A percentile compares a stretch with the other conserved stretches of the same genome.
Evolutionary conservation across 2,888 invertebrate species (phyloP).

Genomic region (Amblyjoppa fuscipennis): DNA sequence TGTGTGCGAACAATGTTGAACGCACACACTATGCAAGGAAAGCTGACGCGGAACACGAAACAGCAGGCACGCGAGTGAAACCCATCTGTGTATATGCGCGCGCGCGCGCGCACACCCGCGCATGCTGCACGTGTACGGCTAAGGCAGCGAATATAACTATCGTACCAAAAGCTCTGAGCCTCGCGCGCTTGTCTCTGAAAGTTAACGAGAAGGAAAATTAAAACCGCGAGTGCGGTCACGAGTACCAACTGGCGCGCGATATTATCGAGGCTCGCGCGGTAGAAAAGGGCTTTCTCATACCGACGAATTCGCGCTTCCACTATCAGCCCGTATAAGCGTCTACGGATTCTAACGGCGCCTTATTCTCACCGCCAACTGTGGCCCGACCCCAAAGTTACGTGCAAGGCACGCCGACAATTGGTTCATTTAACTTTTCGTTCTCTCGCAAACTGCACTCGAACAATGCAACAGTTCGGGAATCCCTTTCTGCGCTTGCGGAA

Average conservation of each 20-base stretch:
- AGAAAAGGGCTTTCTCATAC: constrained; percentile 36
- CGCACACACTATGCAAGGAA: constrained; percentile 29
- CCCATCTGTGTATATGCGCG: constrained; percentile 13
- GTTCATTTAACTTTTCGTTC: constrained; percentile 60
- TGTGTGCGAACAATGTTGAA: constrained; percentile 28
- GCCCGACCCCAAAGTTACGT: constrained; percentile 51
- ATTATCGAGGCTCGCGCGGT: constrained; percentile 65
- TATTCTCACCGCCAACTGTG: constrained; percentile 42
- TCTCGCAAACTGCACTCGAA: constrained; percentile 50
- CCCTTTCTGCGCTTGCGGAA: not conserved
- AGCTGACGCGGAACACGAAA: constrained; percentile 56
- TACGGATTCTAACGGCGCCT: constrained; percentile 32
- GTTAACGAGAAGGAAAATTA: constrained; percentile 73
- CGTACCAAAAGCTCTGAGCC: constrained; percentile 39
- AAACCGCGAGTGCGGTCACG: constrained; percentile 68
- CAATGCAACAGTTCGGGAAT: constrained; percentile 29
- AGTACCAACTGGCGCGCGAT: constrained; percentile 65
- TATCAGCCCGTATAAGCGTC: constrained; percentile 15
- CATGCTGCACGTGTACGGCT: not conserved
- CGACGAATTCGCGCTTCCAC: constrained; percentile 23
- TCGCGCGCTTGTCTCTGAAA: constrained; percentile 64
- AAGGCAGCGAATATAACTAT: not conserved
- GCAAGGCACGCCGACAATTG: constrained; percentile 63
- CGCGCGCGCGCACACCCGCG: not conserved
- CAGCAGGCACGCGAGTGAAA: constrained; percentile 62